phyloP scores from a whole-genome alignment of 1,140 invertebrate species.

The Tyrophagus putrescentiae region DNA sequence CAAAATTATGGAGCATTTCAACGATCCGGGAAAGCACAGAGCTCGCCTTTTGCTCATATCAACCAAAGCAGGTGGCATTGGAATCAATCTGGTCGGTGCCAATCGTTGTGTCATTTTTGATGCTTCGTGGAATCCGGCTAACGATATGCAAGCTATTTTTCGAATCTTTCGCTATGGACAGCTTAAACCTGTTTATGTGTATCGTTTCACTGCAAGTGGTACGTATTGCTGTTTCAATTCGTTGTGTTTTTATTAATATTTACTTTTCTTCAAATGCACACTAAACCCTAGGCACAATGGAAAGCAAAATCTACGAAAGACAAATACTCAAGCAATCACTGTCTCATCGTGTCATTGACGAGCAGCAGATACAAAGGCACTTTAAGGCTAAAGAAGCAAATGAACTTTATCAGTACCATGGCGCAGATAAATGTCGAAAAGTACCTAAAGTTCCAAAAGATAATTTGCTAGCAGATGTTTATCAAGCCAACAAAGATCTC shows the following conservation, averaged over 20 bases:
- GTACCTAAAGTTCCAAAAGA: conserved; percentile 52
- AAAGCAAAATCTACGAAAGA: conserved; percentile 93
- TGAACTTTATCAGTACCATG: conserved; percentile 49
- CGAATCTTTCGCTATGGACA: conserved; percentile 94
- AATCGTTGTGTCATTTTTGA: conserved; percentile 95
- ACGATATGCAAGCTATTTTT: conserved; percentile 95
- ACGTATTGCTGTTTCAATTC: too few species aligned
- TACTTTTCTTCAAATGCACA: too few species aligned
- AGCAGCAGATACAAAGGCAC: conserved; percentile 90
- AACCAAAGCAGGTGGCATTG: conserved; percentile 61
- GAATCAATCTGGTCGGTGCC: conserved; percentile 87
- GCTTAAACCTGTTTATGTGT: conserved; percentile 81
- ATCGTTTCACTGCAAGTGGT: conserved; percentile 88
- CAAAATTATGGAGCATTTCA: conserved; percentile 92
- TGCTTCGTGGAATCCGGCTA: conserved; percentile 99
- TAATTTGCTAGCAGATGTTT: conserved; percentile 45
- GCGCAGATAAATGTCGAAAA: conserved; percentile 63
- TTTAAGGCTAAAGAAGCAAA: conserved; percentile 86
- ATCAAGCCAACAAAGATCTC: conserved; percentile 50
- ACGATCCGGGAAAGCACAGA: conserved; percentile 68
- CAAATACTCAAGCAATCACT: conserved; percentile 82
- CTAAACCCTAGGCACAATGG: too few species aligned
- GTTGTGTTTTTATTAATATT: too few species aligned
- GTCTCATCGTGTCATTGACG: conserved; percentile 82
- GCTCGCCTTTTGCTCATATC: conserved; percentile 89